Evolutionary conservation across 2,797 vertebrate genomes (phyloP).

Genomic region (Sebastes melanostomus): DNA sequence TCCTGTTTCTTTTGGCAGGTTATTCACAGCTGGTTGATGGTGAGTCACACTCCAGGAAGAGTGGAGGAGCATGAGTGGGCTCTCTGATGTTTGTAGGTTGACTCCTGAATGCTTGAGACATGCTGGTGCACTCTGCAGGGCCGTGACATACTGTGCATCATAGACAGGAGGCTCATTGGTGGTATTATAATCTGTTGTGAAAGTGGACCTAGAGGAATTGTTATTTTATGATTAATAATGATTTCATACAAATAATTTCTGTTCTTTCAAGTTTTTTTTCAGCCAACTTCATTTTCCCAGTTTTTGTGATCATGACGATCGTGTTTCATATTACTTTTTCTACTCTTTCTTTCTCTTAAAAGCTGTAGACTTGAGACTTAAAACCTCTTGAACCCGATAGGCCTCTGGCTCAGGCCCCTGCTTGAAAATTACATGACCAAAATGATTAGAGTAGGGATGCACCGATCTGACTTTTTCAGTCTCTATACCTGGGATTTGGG

Average conservation of each 20-base stretch:
- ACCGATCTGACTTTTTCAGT: no score
- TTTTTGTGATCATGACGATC: not conserved
- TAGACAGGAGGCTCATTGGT: not conserved
- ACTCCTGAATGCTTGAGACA: constrained; percentile 44
- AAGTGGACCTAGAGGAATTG: not conserved
- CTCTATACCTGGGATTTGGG: no score
- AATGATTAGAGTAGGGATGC: no score
- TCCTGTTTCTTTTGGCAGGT: constrained; percentile 34
- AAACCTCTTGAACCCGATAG: not conserved
- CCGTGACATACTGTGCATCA: not conserved
- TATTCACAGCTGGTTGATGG: constrained; percentile 31
- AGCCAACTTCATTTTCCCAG: not conserved
- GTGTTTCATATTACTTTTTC: not conserved
- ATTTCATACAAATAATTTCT: not conserved
- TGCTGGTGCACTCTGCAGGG: constrained; percentile 20
- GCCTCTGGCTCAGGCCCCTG: no score
- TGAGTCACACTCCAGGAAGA: constrained; percentile 64
- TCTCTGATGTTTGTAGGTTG: constrained; percentile 53
- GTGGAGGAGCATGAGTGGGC: constrained; percentile 57
- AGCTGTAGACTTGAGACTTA: not conserved
- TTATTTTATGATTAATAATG: not conserved
- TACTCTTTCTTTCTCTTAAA: not conserved
- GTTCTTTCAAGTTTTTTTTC: not conserved
- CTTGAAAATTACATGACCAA: no score
- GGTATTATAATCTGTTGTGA: not conserved